Conservation (phyloP, 2,888 invertebrate genomes). For the Noctua janthina region DNA sequence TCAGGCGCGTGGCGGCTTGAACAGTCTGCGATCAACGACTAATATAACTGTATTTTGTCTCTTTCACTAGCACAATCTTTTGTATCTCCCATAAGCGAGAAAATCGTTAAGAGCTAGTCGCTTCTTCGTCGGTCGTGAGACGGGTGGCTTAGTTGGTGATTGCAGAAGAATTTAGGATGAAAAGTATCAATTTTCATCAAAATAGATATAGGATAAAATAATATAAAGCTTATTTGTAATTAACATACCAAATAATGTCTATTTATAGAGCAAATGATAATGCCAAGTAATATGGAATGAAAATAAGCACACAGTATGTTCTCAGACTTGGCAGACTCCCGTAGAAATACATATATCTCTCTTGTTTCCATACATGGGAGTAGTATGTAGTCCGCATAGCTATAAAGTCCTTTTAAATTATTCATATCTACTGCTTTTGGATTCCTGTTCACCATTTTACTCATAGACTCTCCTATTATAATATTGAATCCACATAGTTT, state of each 20-base stretch:
- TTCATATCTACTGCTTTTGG: constrained; percentile 76
- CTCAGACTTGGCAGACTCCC: constrained; percentile 84
- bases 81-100: too few species aligned
- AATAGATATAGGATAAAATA: background rate
- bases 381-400: constrained; percentile 89
- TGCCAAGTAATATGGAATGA: constrained; percentile 91
- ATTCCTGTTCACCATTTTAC: constrained; percentile 71
- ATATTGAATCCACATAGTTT: constrained; percentile 92
- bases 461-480: constrained; percentile 90
- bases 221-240: background rate
- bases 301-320: constrained; percentile 93
- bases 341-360: constrained; percentile 90
- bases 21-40: too few species aligned
- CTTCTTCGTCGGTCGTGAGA: too few species aligned
- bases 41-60: too few species aligned
- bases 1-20: too few species aligned
- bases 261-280: constrained; percentile 79
- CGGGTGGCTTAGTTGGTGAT: background rate
- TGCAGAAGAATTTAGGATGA: background rate
- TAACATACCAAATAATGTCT: constrained; percentile 76
- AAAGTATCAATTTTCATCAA: background rate
- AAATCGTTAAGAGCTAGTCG: too few species aligned
- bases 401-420: constrained; percentile 84
- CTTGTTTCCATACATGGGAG: constrained; percentile 84
- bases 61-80: too few species aligned